Evolutionary conservation across 2,888 invertebrate species (phyloP), one percentile per base, ranked within the genome.

Genomic region (Eudasyphora cyanicolor): DNA sequence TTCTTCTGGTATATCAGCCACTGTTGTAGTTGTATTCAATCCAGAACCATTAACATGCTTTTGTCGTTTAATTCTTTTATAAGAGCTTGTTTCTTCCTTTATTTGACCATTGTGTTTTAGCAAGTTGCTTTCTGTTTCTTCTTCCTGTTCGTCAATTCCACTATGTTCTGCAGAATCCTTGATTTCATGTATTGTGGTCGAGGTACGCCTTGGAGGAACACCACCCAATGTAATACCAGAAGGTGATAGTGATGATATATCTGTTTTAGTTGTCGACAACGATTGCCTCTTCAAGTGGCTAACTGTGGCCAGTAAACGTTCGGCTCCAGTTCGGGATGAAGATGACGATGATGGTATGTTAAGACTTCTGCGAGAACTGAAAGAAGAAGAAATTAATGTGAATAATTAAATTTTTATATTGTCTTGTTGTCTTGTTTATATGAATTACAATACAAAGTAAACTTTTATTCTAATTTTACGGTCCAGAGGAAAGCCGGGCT

Each of bases 331-430:
- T 70, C 62, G 71, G 35, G 86, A 84, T 35, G 87, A 24, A 3
- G 70, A 35, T 5, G 83, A 60, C 19, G 64, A 86, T 70, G 87
- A 86, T 71, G 88, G 89, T 83, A 91, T 89, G 85, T 91, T 91
- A 73, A 91, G 84, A 57, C 87, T 89, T 35, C 91, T 90, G 10
- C 91, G 89, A 27, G 89, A 89, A 81, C 92, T 92, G 51, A 45
- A 82, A 45, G 10, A 27, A 14, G 71, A 29, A 45, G n/a, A 12
- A 62, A 64, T 38, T 49, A 19, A 1, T 54, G n/a, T 57, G 17
- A 3, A 57, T n/a, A 29, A n/a, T n/a, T n/a, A n/a, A n/a, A n/a
- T n/a, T n/a, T n/a, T n/a, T n/a, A n/a, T 8, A 21, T 67, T 21
- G 54, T 27, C 4, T 42, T 29, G 54, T 38, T n/a, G n/a, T n/a